These are phyloP conservation scores for Notothenia rossii DNA, from an alignment of 2,113 vertebrate genomes.

Conservation along the genomic window DNA sequence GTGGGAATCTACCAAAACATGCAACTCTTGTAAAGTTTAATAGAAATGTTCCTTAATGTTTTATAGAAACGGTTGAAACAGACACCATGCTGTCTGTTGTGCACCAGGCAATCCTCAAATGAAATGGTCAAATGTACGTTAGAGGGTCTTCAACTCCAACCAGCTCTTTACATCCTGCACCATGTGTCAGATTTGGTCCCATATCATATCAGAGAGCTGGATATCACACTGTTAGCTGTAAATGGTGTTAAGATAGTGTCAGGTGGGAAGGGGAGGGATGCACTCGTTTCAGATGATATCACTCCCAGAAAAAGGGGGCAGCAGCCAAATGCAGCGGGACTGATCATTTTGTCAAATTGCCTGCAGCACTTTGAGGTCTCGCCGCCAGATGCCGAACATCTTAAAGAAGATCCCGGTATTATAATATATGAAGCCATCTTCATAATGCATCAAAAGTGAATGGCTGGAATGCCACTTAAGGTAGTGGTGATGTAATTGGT, in stretches of 20 bases:
- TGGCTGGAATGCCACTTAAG: slow-evolving; percentile 74
- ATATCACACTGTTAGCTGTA: slow-evolving; percentile 38
- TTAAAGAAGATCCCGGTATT: slow-evolving; percentile 50
- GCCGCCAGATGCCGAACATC: slow-evolving; percentile 48
- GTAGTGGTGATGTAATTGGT: slow-evolving; percentile 71
- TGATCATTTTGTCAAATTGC: slow-evolving; percentile 77
- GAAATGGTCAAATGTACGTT: too few species aligned
- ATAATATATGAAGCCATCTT: slow-evolving; percentile 73
- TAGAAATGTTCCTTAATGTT: too few species aligned
- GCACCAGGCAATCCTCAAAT: too few species aligned
- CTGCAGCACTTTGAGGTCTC: slow-evolving; percentile 68
- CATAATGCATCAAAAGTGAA: slow-evolving; percentile 77
- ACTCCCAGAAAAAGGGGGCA: slow-evolving; percentile 53
- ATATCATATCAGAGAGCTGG: slow-evolving; percentile 9
- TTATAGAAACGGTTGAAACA: neutral
- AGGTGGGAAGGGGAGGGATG: slow-evolving; percentile 32
- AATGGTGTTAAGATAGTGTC: slow-evolving; percentile 55
- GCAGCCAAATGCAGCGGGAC: slow-evolving; percentile 57
- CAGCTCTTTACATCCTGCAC: neutral
- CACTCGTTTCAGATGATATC: slow-evolving; percentile 43
- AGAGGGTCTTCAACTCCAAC: too few species aligned
- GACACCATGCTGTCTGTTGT: neutral
- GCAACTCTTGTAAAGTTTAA: neutral
- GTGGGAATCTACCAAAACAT: neutral
- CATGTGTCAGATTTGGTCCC: neutral